Evolutionary conservation across 2,888 invertebrate genomes (phyloP).

Genomic region (Polydrusus cervinus): DNA sequence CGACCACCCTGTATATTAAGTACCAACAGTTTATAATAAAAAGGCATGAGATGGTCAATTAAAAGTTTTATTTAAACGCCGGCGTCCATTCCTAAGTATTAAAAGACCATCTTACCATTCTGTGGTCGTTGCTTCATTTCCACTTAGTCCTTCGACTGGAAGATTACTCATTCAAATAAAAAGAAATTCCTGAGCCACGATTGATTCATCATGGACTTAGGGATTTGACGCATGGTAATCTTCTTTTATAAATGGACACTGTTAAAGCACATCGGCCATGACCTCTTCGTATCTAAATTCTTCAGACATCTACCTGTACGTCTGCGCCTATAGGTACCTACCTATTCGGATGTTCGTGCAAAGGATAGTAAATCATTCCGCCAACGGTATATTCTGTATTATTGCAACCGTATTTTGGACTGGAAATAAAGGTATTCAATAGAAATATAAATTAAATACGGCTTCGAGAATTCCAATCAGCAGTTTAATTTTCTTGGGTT

Average conservation of each 20-base stretch:
- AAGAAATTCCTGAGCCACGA: conserved; percentile 19
- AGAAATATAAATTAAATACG: not conserved
- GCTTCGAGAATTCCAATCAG: not conserved
- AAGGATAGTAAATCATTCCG: conserved; percentile 46
- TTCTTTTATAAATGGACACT: conserved; percentile 25
- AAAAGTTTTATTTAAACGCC: too few species aligned
- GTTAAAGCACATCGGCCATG: conserved; percentile 43
- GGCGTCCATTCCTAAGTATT: too few species aligned
- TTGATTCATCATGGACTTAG: conserved; percentile 35
- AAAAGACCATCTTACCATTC: not conserved
- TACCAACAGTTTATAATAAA: too few species aligned
- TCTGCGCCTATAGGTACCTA: conserved; percentile 35
- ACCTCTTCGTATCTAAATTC: conserved; percentile 50
- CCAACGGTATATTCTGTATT: conserved; percentile 36
- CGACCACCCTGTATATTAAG: too few species aligned
- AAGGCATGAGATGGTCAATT: too few species aligned
- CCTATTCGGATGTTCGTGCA: conserved; percentile 45
- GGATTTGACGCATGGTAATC: conserved; percentile 32
- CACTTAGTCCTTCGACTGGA: too few species aligned
- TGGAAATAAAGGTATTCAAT: not conserved
- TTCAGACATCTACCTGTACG: conserved; percentile 47
- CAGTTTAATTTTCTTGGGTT: too few species aligned
- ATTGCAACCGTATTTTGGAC: conserved; percentile 30
- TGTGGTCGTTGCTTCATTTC: not conserved
- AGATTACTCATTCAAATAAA: conserved; percentile 20